Conservation (phyloP, 2,113 vertebrate genomes). For the Colossoma macropomum region DNA sequence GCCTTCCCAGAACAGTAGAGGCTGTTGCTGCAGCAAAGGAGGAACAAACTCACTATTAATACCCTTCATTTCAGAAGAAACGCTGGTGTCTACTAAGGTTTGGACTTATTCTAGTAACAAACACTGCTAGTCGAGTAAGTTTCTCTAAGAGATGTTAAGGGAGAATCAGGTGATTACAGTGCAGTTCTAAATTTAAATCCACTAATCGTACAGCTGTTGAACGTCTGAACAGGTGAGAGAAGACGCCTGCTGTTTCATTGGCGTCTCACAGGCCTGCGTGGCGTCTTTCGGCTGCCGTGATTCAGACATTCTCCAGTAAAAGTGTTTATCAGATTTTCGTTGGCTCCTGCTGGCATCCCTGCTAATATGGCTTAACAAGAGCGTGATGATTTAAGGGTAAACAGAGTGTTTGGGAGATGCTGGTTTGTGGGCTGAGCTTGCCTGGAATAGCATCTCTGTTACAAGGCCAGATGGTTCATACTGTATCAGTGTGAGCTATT, state of each 20-base stretch:
- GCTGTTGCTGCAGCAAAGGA: too few species aligned
- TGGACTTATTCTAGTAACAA: too few species aligned
- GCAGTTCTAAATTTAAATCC: slow-evolving; percentile 27
- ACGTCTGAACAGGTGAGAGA: neutral
- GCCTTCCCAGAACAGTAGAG: too few species aligned
- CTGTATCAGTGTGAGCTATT: slow-evolving; percentile 43
- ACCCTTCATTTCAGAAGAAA: too few species aligned
- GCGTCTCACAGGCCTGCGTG: too few species aligned
- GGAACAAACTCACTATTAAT: too few species aligned
- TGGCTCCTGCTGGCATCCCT: neutral
- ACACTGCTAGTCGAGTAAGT: too few species aligned
- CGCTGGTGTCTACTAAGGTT: too few species aligned
- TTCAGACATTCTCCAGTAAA: neutral
- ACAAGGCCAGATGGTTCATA: slow-evolving; percentile 37
- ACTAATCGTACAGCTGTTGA: slow-evolving; percentile 15
- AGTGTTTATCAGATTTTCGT: neutral
- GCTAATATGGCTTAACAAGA: neutral
- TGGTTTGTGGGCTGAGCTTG: neutral
- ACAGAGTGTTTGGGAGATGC: slow-evolving; percentile 8
- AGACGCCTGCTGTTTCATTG: neutral
- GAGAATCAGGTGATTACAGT: slow-evolving; percentile 3
- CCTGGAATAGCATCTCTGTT: slow-evolving; percentile 32
- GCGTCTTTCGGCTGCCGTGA: neutral
- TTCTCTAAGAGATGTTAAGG: neutral
- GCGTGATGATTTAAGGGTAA: slow-evolving; percentile 35